Base-by-base conservation (phyloP, 1,140 invertebrate genomes). In the Lepeophtheirus salmonis region DNA sequence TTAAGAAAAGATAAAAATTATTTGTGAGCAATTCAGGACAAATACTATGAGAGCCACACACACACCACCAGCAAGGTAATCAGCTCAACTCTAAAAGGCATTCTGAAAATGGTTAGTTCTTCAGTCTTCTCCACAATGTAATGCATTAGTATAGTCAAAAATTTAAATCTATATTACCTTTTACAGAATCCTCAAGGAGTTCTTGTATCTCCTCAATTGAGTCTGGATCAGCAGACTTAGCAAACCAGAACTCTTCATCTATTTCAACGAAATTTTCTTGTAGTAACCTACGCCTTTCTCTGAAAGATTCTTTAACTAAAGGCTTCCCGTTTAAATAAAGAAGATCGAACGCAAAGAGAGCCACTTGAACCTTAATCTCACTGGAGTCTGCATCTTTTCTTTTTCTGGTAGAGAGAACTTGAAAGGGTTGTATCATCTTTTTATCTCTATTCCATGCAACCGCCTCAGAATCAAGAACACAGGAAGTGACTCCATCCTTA, bases 301-400 rank as follows among this genome's bases (percentile, higher is more conserved):
- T 69, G 64, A 97, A 82, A 0, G 90, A 79, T 66, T 84, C 73
- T 53, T 79, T 78, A 0, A 97, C 87, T 0, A 98, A 72, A 1
- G 91, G 74, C 66, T 83, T 74, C 0, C 87, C 92, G 75, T 99
- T 98, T 1, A 97, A 75, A 70, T 89, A 97, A 0, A 99, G 74
- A 26, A 99, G 72, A 77, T 99, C 96, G 74, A 99, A 99, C 67
- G 94, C 88, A 71, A 91, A 98, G 10, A 99, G 81, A 70, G 90
- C 96, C 41, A 99, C 94, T 74, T 92, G 86, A 4, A 99, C 90
- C 74, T 91, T 95, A 61, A 98, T 96, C 56, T 94, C 83, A 0
- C 77, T 72, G 67, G 87, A 83, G 65, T 79, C 78, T 0, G 88
- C 91, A 75, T 92, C 90, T 80, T 86, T 67, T 48, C 90, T 78